Base-by-base conservation (phyloP, 2,797 vertebrate genomes). In the Gymnopithys bicolor region DNA sequence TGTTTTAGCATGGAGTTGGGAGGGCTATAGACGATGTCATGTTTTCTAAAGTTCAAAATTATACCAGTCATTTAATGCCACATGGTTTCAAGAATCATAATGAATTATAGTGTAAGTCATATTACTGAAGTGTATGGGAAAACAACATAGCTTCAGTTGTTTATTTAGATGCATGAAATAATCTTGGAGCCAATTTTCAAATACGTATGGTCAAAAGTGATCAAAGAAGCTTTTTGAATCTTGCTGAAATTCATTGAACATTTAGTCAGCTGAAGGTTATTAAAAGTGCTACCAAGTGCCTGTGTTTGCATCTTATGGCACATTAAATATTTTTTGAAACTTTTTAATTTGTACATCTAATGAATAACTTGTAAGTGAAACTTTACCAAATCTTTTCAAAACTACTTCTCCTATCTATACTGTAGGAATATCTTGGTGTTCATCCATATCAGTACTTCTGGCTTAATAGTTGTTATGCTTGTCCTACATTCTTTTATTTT, bases 21-120 rank as follows among this genome's bases (percentile, higher is more conserved):
- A 14, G 11, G 8, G 16, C 27, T 25, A 7, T 14, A 48, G 1
- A 22, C 8, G 2, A 27, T 5, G 0, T 79, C 7, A 10, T 67
- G 7, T 27, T 70, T 93, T 75, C 32, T 49, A 51, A 4, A 43
- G 27, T 86, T 81, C 52, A 52, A 13, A 90, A 78, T 25, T 71
- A 30, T 43, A 32, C 10, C 7, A 4, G 41, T 49, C 9, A 27
- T 56, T 33, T 53, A 59, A 60, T 67, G 6, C 45, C 30, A 10
- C 8, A 5, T 24, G 16, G 16, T 49, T 75, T 78, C 33, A 56
- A 76, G 43, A 64, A 48, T 33, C 45, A 25, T 46, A 37, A 11
- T 55, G 43, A 35, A 77, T 25, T 59, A 51, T 24, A n/a, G 12
- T 43, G 4, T 71, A 55, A 66, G 11, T 62, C 11, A 2, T 39